Conservation (phyloP, 1,140 invertebrate species). For the Drosophila ogumai region DNA sequence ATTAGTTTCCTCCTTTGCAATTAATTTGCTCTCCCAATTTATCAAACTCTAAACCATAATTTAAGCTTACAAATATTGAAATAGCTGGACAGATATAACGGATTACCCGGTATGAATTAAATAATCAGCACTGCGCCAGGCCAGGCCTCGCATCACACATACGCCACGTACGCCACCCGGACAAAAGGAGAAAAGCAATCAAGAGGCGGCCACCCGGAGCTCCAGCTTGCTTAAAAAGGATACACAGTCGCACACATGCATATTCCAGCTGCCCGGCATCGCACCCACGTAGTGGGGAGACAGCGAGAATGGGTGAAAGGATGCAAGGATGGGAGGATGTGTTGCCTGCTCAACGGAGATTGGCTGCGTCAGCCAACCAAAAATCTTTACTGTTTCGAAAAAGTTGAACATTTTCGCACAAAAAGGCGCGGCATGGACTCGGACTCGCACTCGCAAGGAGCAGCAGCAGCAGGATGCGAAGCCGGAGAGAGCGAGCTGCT, state of each 20-base stretch:
- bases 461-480: constrained; percentile 20
- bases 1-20: neutral
- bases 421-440: constrained; percentile 71
- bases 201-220: constrained; percentile 21
- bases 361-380: constrained; percentile 83
- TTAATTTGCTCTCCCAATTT: constrained; percentile 2
- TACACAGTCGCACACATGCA: constrained; percentile 31
- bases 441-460: constrained; percentile 28
- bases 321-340: constrained; percentile 2
- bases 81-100: constrained; percentile 35
- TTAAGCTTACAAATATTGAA: constrained; percentile 37
- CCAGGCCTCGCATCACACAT: constrained; percentile 62
- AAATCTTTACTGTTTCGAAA: constrained; percentile 84
- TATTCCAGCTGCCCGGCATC: constrained; percentile 34
- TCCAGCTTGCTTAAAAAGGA: constrained; percentile 40
- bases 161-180: constrained; percentile 49
- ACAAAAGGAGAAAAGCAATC: constrained; percentile 35
- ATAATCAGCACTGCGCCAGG: constrained; percentile 53
- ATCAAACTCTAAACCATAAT: neutral
- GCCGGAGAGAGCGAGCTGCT: constrained; percentile 48
- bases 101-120: constrained; percentile 47
- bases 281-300: constrained; percentile 40
- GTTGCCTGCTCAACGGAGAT: constrained; percentile 69
- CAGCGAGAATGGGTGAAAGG: neutral
- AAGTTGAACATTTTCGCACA: constrained; percentile 82